Percentiles rank a stretch among this genome's conserved stretches.
Conservation (phyloP, 2,113 vertebrate species). For the Piliocolobus tephrosceles region DNA sequence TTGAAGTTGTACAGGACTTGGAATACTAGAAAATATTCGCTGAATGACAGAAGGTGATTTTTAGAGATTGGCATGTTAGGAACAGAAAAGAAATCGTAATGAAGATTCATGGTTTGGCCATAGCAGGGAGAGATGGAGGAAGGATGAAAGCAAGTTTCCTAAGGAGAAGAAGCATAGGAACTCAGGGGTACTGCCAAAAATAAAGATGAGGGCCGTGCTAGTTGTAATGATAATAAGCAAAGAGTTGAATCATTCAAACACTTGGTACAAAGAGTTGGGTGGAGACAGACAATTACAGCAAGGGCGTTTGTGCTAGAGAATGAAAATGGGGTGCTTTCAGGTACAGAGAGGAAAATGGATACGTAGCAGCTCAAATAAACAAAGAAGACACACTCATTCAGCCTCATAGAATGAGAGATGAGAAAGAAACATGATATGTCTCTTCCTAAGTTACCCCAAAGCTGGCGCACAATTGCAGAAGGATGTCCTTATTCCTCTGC, state of each 20-base stretch:
- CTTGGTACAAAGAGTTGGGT: background rate
- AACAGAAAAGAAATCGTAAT: too few relatives aligned
- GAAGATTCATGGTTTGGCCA: too few relatives aligned
- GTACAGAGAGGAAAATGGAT: background rate
- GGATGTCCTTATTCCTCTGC: background rate
- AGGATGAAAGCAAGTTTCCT: background rate
- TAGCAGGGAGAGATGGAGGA: too few relatives aligned
- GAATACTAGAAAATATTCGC: background rate
- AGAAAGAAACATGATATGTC: background rate
- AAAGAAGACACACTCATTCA: background rate
- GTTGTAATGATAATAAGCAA: too few relatives aligned
- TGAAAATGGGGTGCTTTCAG: too few relatives aligned
- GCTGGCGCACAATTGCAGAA: background rate
- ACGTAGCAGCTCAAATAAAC: background rate
- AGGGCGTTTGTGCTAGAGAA: background rate
- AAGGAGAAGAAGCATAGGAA: background rate
- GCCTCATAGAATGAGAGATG: background rate
- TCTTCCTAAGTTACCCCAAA: background rate
- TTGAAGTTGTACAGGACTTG: background rate
- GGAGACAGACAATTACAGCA: background rate
- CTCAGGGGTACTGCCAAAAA: fast-evolving
- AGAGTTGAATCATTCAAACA: too few relatives aligned
- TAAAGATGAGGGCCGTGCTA: too few relatives aligned
- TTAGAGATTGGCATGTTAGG: background rate
- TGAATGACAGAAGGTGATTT: too few relatives aligned